Conservation (phyloP, 2,888 invertebrate species). For the Coelogynopora nodosa region DNA sequence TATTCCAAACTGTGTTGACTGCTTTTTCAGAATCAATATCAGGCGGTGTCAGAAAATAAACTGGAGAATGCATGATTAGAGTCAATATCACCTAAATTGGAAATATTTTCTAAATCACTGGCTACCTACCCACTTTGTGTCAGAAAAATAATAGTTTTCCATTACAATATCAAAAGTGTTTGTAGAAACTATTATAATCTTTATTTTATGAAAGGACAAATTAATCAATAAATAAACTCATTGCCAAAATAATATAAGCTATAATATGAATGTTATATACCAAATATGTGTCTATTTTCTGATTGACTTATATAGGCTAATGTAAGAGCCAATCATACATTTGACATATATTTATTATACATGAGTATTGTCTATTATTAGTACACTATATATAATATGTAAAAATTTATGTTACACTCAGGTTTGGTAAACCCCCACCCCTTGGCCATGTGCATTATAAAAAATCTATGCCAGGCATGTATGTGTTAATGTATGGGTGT, state of each 20-base stretch:
- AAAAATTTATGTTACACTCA: not conserved
- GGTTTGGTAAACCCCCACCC: too few relatives aligned
- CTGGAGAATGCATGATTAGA: conserved; percentile 8
- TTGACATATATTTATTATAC: not conserved
- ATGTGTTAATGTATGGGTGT: too few relatives aligned
- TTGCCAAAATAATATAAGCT: not conserved
- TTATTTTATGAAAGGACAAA: conserved; percentile 3
- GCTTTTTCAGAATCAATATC: conserved; percentile 2
- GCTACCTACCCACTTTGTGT: not conserved
- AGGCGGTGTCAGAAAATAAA: conserved; percentile 5
- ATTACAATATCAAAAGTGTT: conserved; percentile 8
- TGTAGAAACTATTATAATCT: not conserved
- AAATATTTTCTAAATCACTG: conserved; percentile 8
- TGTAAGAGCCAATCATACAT: not conserved
- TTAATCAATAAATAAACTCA: conserved; percentile 25
- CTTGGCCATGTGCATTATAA: too few relatives aligned
- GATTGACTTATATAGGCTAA: not conserved
- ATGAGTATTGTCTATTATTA: not conserved
- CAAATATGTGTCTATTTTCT: not conserved
- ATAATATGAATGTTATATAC: not conserved
- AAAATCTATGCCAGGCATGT: too few relatives aligned
- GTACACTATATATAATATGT: not conserved
- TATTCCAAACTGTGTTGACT: conserved; percentile 10
- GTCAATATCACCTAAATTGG: not conserved
- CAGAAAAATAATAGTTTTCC: not conserved